Evolutionary conservation across 30 jellyfish, hydroid and myxozoan species (phyloP), one percentile per base, ranked within the genome.

Genomic region (Mastigias papua): DNA sequence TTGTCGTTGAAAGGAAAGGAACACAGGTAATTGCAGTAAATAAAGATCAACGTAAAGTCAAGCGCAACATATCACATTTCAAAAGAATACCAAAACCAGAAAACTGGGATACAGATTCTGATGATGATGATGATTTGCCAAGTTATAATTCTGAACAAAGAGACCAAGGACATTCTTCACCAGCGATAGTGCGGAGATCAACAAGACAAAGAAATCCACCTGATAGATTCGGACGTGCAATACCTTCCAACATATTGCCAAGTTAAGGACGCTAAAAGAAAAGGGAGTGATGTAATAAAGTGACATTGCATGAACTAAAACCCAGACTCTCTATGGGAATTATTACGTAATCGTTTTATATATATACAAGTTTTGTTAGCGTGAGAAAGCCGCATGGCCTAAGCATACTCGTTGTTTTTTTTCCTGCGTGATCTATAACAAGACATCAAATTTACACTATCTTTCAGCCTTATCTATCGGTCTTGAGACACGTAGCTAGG

Each of bases 121-220:
- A 32, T 37, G 27, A 17, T 31, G 72, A 73, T 29, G 72, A 73
- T 73, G 85, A 37, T 37, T 73, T 73, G 29, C 72, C 72, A 30
- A 37, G 73, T 73, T 16, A 25, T 37, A 33, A 7, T 25, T 32
- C 85, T 73, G 85, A 37, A 73, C 85, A 73, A 33, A 73, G 72
- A 73, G 85, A 73, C 6, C 85, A 73, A 42, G 54, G 13, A 42
- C 54, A 42, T 42, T 42, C 54, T n/a, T 37, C 72, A 73, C 85
- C 85, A 37, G 34, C 9, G 68, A 73, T 37, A 20, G 28, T 73
- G 72, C 85, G 85, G 25, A 73, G 85, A 73, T 73, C 85, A 73
- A 73, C 70, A 21, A 73, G 85, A 73, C 85, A 73, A 76, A 73
- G 66, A 82, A 21, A 27, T 60, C 72, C 29, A 60, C 72, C 72